phyloP scores from a whole-genome alignment of 2,113 vertebrate genomes.

The Heloderma charlesbogerti region DNA sequence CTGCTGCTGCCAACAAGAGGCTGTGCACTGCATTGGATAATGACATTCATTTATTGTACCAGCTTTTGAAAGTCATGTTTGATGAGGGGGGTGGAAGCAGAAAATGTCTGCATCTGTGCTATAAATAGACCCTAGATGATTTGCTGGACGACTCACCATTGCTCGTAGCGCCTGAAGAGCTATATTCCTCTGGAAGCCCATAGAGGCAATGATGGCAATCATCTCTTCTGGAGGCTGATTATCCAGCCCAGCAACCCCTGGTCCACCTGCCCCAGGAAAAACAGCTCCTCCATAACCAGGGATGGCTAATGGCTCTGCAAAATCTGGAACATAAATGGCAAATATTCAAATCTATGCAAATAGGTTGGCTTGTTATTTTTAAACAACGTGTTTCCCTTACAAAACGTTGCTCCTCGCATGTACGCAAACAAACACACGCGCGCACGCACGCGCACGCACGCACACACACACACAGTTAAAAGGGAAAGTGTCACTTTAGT shows the following conservation, averaged over 20 bases:
- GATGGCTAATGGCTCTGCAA: slow-evolving; percentile 90
- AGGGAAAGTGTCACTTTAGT: background rate
- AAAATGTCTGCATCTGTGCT: background rate
- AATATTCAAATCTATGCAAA: background rate
- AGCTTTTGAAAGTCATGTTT: background rate
- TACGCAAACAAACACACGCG: too few relatives aligned
- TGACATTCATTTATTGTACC: background rate
- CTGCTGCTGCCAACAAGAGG: background rate
- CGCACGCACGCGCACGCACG: too few relatives aligned
- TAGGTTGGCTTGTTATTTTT: background rate
- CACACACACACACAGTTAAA: background rate
- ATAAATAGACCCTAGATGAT: slow-evolving; percentile 1
- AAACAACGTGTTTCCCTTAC: background rate
- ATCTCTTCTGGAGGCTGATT: slow-evolving; percentile 95
- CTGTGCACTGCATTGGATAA: background rate
- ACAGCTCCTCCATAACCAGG: slow-evolving; percentile 84
- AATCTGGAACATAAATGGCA: slow-evolving; percentile 82
- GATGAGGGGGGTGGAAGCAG: background rate
- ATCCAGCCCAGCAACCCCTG: slow-evolving; percentile 76
- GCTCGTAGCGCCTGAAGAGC: slow-evolving; percentile 89
- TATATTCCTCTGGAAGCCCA: slow-evolving; percentile 94
- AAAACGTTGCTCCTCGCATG: background rate
- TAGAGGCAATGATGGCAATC: slow-evolving; percentile 92
- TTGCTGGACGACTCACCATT: slow-evolving; percentile 82
- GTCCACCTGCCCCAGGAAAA: slow-evolving; percentile 76